phyloP scores from a whole-genome alignment of 2,113 vertebrate genomes.

The Brachyhypopomus gauderio region DNA sequence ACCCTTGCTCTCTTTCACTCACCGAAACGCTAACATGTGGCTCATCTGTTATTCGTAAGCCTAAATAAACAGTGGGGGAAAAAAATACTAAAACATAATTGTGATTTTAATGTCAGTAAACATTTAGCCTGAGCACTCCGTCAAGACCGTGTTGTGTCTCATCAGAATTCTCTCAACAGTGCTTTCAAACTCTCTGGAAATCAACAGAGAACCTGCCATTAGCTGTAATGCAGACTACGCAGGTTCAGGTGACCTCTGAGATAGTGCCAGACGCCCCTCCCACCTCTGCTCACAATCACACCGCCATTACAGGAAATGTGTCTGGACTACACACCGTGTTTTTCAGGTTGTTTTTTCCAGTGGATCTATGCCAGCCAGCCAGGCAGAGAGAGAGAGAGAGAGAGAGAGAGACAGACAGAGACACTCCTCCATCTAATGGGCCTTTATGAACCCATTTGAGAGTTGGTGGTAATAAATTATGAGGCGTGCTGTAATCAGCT shows the following conservation, averaged over 20 bases:
- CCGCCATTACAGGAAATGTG: constrained; percentile 45
- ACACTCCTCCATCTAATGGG: constrained; percentile 64
- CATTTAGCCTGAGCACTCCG: constrained; percentile 8
- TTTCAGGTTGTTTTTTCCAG: constrained; percentile 50
- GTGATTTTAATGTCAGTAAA: constrained; percentile 1
- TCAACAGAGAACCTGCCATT: background rate
- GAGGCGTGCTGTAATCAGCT: constrained; percentile 74
- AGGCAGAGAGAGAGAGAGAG: constrained; percentile 47
- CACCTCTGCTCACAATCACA: constrained; percentile 27
- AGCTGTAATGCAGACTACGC: background rate
- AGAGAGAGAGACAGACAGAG: constrained; percentile 46
- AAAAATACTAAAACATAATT: background rate
- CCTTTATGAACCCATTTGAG: constrained; percentile 76
- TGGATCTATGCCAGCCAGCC: constrained; percentile 67
- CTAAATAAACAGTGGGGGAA: background rate
- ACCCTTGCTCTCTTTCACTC: background rate
- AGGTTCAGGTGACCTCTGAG: constrained; percentile 26
- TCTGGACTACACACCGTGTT: constrained; percentile 44
- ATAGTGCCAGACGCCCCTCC: constrained; percentile 25
- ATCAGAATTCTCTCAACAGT: background rate
- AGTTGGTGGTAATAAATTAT: constrained; percentile 74
- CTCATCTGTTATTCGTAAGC: background rate
- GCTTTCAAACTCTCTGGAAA: constrained; percentile 3
- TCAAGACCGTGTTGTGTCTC: background rate
- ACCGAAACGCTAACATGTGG: background rate